Percentiles rank a stretch among this genome's conserved stretches.
Evolutionary conservation across 2,888 invertebrate genomes (phyloP).

Genomic region (Drosophila picticornis): DNA sequence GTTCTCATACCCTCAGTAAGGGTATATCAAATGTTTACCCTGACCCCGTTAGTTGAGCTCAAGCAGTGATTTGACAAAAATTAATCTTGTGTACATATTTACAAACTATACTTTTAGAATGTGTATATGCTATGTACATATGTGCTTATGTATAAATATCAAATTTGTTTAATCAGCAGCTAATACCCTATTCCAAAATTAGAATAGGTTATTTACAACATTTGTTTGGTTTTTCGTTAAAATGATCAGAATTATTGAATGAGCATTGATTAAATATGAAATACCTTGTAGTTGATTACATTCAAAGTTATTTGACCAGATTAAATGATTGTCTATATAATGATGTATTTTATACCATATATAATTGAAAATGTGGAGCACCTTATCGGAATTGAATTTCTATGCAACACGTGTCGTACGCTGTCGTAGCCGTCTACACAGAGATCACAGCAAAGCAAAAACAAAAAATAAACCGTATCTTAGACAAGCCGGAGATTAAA

Average conservation of each 20-base stretch:
- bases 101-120: background rate
- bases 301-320: background rate
- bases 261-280: background rate
- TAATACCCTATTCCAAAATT: background rate
- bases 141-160: background rate
- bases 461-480: background rate
- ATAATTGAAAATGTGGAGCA: conserved; percentile 23
- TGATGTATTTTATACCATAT: background rate
- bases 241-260: background rate
- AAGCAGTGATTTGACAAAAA: conserved; percentile 25
- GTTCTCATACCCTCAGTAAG: background rate
- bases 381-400: conserved; percentile 21
- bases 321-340: background rate
- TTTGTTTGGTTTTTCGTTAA: background rate
- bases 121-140: background rate
- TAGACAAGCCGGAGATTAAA: background rate
- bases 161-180: background rate
- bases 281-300: background rate
- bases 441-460: background rate
- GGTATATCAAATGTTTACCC: background rate
- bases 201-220: background rate
- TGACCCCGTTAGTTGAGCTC: conserved; percentile 15
- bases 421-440: background rate
- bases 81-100: conserved; percentile 1
- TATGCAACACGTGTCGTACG: conserved; percentile 13